Percentiles rank a stretch among this genome's conserved stretches.
Conservation (phyloP, 2,113 vertebrate genomes). For the Sigmodon hispidus region DNA sequence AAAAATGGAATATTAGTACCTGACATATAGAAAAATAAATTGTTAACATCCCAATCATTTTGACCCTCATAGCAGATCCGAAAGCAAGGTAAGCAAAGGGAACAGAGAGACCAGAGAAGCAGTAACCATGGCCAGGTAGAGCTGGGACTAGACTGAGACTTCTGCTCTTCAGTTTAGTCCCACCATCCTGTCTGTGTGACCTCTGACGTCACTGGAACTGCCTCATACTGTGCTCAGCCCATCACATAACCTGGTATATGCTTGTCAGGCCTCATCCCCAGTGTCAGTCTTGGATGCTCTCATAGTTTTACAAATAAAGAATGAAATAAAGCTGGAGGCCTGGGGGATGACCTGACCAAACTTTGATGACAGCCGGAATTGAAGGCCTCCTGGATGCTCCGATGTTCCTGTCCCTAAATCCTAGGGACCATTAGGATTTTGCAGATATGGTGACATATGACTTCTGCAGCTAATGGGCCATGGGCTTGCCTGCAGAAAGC, state of each 20-base stretch:
- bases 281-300: neutral
- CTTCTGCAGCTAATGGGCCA: neutral
- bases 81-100: neutral
- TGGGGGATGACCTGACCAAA: neutral
- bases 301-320: neutral
- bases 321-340: neutral
- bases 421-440: neutral
- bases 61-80: neutral
- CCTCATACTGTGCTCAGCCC: neutral
- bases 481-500: too few relatives aligned
- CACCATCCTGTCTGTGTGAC: neutral
- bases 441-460: too few relatives aligned
- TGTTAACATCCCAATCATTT: neutral
- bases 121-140: neutral
- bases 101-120: neutral
- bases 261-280: neutral
- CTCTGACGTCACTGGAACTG: neutral
- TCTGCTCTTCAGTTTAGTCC: too few relatives aligned
- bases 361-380: neutral
- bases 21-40: neutral
- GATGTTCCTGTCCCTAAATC: neutral
- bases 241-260: neutral
- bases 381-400: neutral
- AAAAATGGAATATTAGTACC: neutral
- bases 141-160: neutral